These are phyloP conservation scores for Aptenodytes patagonicus DNA, from an alignment of 2,113 vertebrate genomes.

Conservation along the genomic window DNA sequence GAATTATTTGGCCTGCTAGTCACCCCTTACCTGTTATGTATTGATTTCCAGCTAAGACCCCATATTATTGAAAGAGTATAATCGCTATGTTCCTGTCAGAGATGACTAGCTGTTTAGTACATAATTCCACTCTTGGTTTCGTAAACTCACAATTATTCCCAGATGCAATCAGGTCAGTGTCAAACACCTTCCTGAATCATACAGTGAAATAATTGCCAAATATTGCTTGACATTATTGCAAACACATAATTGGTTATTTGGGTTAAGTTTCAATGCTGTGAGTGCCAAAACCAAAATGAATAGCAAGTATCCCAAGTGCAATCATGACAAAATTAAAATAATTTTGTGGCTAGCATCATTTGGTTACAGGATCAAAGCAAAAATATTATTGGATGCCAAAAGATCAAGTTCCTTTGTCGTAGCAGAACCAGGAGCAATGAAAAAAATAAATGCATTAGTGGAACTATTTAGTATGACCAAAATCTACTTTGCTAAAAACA, in stretches of 20 bases:
- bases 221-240: neutral
- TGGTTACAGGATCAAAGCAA: slow-evolving; percentile 10
- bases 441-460: neutral
- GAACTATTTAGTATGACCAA: neutral
- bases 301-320: neutral
- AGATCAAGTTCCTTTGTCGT: neutral
- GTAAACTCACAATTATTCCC: neutral
- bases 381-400: neutral
- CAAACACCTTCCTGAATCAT: neutral
- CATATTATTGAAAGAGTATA: neutral
- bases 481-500: neutral
- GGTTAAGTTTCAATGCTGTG: neutral
- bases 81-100: neutral
- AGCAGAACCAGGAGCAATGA: neutral
- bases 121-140: neutral
- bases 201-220: neutral
- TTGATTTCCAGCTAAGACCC: neutral
- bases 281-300: neutral
- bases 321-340: neutral
- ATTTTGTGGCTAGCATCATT: neutral
- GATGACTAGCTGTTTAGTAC: neutral
- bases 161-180: neutral
- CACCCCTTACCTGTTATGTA: neutral
- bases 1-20: neutral
- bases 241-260: neutral